A percentile compares a stretch with the other conserved stretches of the same genome.
phyloP scores from a whole-genome alignment of 2,888 invertebrate species.

The Artemia sp. region DNA sequence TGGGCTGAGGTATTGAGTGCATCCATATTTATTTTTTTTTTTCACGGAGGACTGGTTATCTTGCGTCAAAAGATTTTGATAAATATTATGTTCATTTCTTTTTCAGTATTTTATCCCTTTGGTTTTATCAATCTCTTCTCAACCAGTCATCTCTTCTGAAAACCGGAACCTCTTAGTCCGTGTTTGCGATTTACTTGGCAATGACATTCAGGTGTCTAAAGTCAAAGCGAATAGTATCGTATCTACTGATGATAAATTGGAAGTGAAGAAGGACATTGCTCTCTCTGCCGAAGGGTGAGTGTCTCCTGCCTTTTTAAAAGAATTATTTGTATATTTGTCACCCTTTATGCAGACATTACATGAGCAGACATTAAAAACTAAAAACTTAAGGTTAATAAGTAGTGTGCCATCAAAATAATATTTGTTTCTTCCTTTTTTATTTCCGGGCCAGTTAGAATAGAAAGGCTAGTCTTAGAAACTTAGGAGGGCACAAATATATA shows the following conservation, averaged over 20 bases:
- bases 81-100: slow-evolving; percentile 17
- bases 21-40: too few relatives aligned
- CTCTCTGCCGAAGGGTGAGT: neutral
- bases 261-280: neutral
- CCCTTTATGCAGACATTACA: too few relatives aligned
- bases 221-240: neutral
- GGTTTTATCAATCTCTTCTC: slow-evolving; percentile 59
- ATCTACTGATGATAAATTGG: neutral
- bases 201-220: slow-evolving; percentile 27
- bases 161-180: slow-evolving; percentile 48
- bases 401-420: neutral
- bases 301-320: neutral
- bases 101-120: slow-evolving; percentile 56
- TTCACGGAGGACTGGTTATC: too few relatives aligned
- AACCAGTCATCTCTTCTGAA: slow-evolving; percentile 54
- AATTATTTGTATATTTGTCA: neutral
- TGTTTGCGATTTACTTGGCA: slow-evolving; percentile 56
- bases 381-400: too few relatives aligned
- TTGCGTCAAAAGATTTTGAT: too few relatives aligned
- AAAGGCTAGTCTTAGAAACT: too few relatives aligned
- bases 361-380: too few relatives aligned
- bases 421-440: slow-evolving; percentile 26
- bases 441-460: too few relatives aligned
- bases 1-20: too few relatives aligned
- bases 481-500: too few relatives aligned